Evolutionary conservation across 2,797 vertebrate species (phyloP).

Genomic region (Orientallactaga sibirica): DNA sequence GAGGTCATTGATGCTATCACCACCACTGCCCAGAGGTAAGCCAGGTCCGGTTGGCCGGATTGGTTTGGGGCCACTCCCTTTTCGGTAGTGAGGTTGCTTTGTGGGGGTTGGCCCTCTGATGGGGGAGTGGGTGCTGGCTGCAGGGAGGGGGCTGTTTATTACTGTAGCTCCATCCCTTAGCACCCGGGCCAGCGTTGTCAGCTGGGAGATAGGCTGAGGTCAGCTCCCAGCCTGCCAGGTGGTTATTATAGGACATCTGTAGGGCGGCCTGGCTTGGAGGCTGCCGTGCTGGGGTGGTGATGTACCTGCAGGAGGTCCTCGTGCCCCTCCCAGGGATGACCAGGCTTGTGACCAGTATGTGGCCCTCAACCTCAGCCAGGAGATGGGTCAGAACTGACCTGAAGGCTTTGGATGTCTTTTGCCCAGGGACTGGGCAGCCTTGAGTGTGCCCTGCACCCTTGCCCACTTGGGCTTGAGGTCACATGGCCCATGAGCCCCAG

Average conservation of each 20-base stretch:
- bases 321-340: background rate
- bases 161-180: background rate
- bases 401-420: too few relatives aligned
- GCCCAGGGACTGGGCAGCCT: background rate
- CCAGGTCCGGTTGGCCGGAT: rapidly evolving
- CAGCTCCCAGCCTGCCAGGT: background rate
- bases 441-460: rapidly evolving
- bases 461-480: too few relatives aligned
- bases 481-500: rapidly evolving
- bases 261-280: background rate
- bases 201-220: too few relatives aligned
- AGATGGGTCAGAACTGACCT: background rate
- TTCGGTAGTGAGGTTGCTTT: too few relatives aligned
- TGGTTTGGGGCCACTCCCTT: background rate
- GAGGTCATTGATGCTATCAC: constrained; percentile 96
- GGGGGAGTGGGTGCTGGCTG: background rate
- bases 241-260: background rate
- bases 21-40: constrained; percentile 96
- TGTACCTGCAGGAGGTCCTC: background rate
- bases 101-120: rapidly evolving
- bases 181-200: rapidly evolving
- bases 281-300: rapidly evolving
- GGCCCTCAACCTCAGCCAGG: background rate
- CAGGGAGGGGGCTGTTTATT: background rate
- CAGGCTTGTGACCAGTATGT: background rate